Percentiles rank a stretch among this genome's conserved stretches.
These are phyloP conservation scores for Osmerus mordax DNA, from an alignment of 2,113 vertebrate genomes.

Conservation along the genomic window DNA sequence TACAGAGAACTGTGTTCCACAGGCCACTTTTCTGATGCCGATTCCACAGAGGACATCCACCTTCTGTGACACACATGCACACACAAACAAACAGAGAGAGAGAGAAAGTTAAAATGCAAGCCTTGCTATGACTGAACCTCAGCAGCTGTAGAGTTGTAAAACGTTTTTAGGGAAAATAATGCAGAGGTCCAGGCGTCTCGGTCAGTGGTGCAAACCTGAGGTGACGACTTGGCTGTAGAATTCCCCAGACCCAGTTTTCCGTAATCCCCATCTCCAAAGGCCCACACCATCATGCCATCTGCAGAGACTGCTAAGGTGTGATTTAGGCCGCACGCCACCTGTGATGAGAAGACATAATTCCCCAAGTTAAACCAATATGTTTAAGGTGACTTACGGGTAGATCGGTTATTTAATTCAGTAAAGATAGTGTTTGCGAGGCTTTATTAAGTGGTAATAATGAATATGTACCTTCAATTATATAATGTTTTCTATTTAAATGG, in stretches of 20 bases:
- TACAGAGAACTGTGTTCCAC: conserved; percentile 79
- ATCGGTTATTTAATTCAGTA: too few relatives aligned
- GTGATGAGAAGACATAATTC: not conserved
- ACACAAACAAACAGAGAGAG: not conserved
- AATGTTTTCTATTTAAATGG: too few relatives aligned
- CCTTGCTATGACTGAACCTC: too few relatives aligned
- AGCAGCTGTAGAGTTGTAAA: too few relatives aligned
- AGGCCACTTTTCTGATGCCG: conserved; percentile 72
- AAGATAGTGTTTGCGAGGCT: too few relatives aligned
- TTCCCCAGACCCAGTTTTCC: conserved; percentile 78
- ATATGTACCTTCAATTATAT: too few relatives aligned
- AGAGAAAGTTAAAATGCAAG: not conserved
- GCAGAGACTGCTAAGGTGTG: conserved; percentile 75
- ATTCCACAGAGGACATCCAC: conserved; percentile 75
- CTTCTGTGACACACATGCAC: conserved; percentile 55
- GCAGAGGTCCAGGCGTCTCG: not conserved
- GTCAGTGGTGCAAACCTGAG: conserved; percentile 65
- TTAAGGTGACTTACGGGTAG: not conserved
- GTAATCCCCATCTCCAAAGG: conserved; percentile 79
- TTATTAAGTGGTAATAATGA: too few relatives aligned
- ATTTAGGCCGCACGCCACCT: conserved; percentile 79
- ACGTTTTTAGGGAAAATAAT: too few relatives aligned
- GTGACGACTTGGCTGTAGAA: conserved; percentile 78
- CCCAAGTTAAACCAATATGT: not conserved
- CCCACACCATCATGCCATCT: conserved; percentile 79